These are phyloP conservation scores for Antennarius maculatus DNA, from an alignment of 2,797 vertebrate genomes.

Conservation along the genomic window DNA sequence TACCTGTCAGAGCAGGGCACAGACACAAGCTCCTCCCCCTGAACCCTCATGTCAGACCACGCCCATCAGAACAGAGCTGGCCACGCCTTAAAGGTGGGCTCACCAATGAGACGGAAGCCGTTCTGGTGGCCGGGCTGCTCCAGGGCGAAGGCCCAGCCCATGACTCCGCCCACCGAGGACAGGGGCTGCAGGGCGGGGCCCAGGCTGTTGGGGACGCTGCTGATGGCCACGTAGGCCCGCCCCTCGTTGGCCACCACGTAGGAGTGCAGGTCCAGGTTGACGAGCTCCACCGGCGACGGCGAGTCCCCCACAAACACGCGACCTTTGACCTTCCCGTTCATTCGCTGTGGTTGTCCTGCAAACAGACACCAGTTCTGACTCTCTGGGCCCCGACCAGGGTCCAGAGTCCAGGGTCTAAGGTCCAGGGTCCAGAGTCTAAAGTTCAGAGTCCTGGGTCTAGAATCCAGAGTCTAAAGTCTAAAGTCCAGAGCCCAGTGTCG, in stretches of 20 bases:
- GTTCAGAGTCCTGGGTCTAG: too few species aligned
- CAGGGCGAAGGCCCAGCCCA: constrained; percentile 97
- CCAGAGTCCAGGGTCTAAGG: too few species aligned
- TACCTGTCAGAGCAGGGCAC: not conserved
- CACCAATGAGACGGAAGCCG: constrained; percentile 92
- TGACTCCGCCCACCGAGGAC: constrained; percentile 87
- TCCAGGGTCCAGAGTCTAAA: too few species aligned
- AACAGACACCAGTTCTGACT: not conserved
- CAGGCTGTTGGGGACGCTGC: constrained; percentile 82
- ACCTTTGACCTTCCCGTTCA: constrained; percentile 93
- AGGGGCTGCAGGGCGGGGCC: constrained; percentile 89
- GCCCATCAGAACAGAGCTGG: too few species aligned
- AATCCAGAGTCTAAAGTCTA: too few species aligned
- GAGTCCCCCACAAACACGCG: constrained; percentile 85
- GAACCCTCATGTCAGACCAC: too few species aligned
- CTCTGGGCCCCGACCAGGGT: too few species aligned
- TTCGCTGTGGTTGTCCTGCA: constrained; percentile 91
- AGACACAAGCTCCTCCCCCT: not conserved
- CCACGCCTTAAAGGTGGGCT: not conserved
- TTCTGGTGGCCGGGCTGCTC: constrained; percentile 90
- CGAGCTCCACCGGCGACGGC: constrained; percentile 73
- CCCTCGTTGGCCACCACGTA: constrained; percentile 95
- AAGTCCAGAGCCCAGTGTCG: too few species aligned
- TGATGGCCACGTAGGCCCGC: constrained; percentile 92
- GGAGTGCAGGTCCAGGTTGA: constrained; percentile 91